These are phyloP conservation scores for Nephrotoma appendiculata DNA, from an alignment of 2,888 invertebrate genomes.

Conservation along the genomic window DNA sequence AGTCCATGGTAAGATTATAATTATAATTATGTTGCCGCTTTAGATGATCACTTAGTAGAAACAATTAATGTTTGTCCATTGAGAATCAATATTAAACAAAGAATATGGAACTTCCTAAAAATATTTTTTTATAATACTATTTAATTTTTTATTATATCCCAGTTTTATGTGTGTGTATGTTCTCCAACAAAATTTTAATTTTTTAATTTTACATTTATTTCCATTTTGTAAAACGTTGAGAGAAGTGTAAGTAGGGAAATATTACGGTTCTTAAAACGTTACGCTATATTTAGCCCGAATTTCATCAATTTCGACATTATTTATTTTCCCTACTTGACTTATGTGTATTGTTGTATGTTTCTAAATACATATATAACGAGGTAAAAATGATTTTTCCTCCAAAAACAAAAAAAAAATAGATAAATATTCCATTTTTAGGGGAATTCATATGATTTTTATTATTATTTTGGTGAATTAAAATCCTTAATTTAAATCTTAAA, in stretches of 20 bases:
- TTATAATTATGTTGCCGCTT: background rate
- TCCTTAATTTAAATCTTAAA: background rate
- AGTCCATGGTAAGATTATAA: background rate
- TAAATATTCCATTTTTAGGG: background rate
- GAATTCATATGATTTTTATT: background rate
- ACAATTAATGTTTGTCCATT: background rate
- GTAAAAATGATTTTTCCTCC: background rate
- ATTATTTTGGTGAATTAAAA: background rate
- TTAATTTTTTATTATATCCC: constrained; percentile 13
- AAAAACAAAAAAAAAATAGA: background rate
- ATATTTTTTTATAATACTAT: background rate
- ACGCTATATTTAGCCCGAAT: background rate
- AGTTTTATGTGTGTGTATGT: constrained; percentile 7
- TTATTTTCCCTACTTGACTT: background rate
- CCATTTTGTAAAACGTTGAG: background rate
- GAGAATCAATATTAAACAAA: background rate
- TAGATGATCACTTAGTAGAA: background rate
- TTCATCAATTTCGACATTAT: background rate
- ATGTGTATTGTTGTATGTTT: background rate
- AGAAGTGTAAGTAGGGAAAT: background rate
- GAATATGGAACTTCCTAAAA: background rate
- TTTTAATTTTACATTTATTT: background rate
- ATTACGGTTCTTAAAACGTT: background rate
- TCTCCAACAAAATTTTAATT: background rate
- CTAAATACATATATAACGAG: background rate